These are phyloP conservation scores for Sesia apiformis DNA, from an alignment of 2,888 invertebrate genomes.

Conservation along the genomic window DNA sequence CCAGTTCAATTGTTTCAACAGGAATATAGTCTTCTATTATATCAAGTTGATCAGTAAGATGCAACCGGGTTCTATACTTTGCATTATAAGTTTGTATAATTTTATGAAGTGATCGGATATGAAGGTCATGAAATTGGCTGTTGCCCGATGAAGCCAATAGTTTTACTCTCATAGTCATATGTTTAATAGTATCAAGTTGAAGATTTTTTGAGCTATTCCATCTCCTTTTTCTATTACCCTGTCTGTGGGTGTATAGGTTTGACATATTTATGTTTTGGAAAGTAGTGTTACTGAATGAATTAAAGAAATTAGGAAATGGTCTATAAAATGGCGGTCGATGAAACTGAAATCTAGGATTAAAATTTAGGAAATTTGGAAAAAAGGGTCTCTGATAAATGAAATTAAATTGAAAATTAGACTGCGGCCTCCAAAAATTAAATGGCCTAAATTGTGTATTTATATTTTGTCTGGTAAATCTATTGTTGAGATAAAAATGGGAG, in stretches of 20 bases:
- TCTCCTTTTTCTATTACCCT: constrained; percentile 19
- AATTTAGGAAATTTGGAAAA: constrained; percentile 17
- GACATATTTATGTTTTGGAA: not conserved
- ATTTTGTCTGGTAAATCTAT: constrained; percentile 13
- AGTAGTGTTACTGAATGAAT: not conserved
- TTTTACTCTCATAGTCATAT: constrained; percentile 28
- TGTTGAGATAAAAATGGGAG: constrained; percentile 4
- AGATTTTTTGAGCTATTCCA: constrained; percentile 15
- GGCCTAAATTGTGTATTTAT: constrained; percentile 18
- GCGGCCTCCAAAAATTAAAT: constrained; percentile 28
- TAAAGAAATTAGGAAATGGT: constrained; percentile 4
- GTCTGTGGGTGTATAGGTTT: not conserved
- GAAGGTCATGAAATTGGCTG: constrained; percentile 13
- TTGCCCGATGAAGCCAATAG: constrained; percentile 18
- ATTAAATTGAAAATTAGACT: constrained; percentile 23
- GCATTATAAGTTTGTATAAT: constrained; percentile 42
- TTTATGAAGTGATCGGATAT: constrained; percentile 26
- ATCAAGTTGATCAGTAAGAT: constrained; percentile 29
- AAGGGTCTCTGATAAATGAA: constrained; percentile 31
- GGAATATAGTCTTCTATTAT: constrained; percentile 31
- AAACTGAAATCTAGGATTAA: constrained; percentile 22
- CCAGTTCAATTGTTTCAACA: constrained; percentile 43
- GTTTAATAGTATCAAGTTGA: constrained; percentile 34
- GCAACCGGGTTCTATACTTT: constrained; percentile 33
- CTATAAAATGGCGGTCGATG: constrained; percentile 18